Percentiles rank a stretch among this genome's conserved stretches.
Evolutionary conservation across 2,888 invertebrate species (phyloP).

Genomic region (Diplolepis rosae): DNA sequence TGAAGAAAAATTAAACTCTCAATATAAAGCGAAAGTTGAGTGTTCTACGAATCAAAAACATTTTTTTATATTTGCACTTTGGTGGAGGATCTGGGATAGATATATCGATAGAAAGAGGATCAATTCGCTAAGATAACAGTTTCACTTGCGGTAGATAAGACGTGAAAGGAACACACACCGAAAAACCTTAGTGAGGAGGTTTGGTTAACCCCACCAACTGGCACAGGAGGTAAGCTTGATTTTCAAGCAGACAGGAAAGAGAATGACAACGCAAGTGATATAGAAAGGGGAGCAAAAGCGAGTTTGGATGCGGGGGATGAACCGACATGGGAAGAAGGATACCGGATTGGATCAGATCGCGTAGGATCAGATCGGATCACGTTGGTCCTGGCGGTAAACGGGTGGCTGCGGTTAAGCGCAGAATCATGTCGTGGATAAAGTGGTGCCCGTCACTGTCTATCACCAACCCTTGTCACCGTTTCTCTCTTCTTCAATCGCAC

Average conservation of each 20-base stretch:
- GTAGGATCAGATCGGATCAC: conserved; percentile 60
- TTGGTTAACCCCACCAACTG: conserved; percentile 27
- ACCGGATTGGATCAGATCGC: conserved; percentile 52
- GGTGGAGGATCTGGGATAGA: not conserved
- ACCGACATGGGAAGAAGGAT: conserved; percentile 41
- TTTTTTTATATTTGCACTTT: not conserved
- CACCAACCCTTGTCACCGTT: conserved; percentile 60
- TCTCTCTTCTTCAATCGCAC: conserved; percentile 52
- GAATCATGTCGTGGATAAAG: conserved; percentile 72
- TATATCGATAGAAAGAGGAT: conserved; percentile 15
- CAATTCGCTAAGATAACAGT: conserved; percentile 25
- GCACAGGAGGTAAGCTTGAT: conserved; percentile 30
- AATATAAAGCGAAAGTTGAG: no score
- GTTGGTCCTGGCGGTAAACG: conserved; percentile 62
- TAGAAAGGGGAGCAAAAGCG: conserved; percentile 31
- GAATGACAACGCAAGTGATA: conserved; percentile 31
- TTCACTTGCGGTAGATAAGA: conserved; percentile 12
- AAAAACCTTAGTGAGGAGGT: conserved; percentile 1
- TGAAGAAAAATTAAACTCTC: no score
- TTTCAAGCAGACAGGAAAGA: conserved; percentile 16
- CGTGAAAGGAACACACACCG: not conserved
- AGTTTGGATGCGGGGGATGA: conserved; percentile 32
- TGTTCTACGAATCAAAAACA: not conserved
- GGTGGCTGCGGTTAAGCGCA: conserved; percentile 70
- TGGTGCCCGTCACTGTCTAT: conserved; percentile 71